Evolutionary conservation across 2,797 vertebrate genomes (phyloP).

Genomic region (Phoebastria nigripes): DNA sequence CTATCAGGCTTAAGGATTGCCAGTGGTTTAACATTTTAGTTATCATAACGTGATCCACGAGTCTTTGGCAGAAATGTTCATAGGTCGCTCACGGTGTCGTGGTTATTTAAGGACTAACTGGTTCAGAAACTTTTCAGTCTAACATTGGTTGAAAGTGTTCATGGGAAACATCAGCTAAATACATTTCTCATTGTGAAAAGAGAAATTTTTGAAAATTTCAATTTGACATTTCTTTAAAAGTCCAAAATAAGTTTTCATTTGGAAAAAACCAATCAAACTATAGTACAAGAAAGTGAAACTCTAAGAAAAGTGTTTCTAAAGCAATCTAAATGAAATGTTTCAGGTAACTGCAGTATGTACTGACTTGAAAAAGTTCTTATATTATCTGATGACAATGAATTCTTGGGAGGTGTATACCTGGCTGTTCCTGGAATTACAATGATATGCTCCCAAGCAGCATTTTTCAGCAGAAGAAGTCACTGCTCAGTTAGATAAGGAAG

Average conservation of each 20-base stretch:
- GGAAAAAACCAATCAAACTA: neutral
- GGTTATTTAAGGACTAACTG: neutral
- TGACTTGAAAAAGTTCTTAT: neutral
- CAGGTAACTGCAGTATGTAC: too few species aligned
- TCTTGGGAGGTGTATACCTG: neutral
- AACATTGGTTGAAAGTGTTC: neutral
- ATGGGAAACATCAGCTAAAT: neutral
- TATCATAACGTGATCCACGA: fast-evolving
- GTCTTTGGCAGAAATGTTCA: too few species aligned
- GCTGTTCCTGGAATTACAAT: neutral
- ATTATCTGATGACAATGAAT: neutral
- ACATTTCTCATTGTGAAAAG: neutral
- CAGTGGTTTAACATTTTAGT: neutral
- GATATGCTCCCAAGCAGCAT: neutral
- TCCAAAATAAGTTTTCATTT: neutral
- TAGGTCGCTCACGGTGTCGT: fast-evolving
- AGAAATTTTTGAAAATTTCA: neutral
- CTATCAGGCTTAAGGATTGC: neutral
- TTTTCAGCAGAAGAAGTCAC: neutral
- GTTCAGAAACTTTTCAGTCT: neutral
- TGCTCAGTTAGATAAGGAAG: neutral
- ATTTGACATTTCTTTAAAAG: neutral
- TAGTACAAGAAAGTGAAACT: neutral
- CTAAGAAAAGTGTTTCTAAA: neutral
- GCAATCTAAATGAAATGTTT: neutral